These are phyloP conservation scores for Phengaris arion DNA, from an alignment of 2,888 invertebrate genomes.

Conservation along the genomic window DNA sequence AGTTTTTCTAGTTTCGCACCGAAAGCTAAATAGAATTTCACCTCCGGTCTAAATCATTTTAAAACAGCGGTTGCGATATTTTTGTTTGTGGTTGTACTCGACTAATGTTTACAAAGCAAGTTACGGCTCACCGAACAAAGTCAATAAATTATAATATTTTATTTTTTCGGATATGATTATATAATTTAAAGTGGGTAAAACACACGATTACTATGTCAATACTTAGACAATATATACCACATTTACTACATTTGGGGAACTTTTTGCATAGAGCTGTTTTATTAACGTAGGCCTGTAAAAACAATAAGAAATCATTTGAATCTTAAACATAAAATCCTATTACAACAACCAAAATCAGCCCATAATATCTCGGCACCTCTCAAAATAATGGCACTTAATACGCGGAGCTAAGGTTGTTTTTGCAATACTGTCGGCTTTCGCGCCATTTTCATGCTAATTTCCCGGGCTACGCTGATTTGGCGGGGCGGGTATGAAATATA, in stretches of 20 bases:
- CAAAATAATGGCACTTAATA: background rate
- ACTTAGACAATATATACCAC: background rate
- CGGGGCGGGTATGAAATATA: constrained; percentile 60
- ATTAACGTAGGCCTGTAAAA: background rate
- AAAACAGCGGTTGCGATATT: background rate
- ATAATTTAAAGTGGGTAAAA: background rate
- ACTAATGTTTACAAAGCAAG: background rate
- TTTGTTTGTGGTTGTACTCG: constrained; percentile 12
- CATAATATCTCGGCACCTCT: background rate
- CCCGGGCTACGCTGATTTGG: constrained; percentile 59
- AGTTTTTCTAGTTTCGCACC: constrained; percentile 27
- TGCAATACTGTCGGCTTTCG: constrained; percentile 54
- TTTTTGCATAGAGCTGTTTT: background rate
- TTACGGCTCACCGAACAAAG: background rate
- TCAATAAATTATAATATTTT: background rate
- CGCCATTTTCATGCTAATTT: constrained; percentile 71
- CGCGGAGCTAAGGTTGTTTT: constrained; percentile 41
- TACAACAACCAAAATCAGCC: background rate
- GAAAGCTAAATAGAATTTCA: constrained; percentile 18
- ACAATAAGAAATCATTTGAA: background rate
- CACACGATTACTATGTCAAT: no score
- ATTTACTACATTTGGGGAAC: background rate
- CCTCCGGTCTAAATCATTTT: constrained; percentile 22
- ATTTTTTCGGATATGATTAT: background rate
- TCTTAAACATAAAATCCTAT: background rate